A percentile compares a stretch with the other conserved stretches of the same genome.
Evolutionary conservation across 2,113 vertebrate species (phyloP).

Genomic region (Nothocercus julius): DNA sequence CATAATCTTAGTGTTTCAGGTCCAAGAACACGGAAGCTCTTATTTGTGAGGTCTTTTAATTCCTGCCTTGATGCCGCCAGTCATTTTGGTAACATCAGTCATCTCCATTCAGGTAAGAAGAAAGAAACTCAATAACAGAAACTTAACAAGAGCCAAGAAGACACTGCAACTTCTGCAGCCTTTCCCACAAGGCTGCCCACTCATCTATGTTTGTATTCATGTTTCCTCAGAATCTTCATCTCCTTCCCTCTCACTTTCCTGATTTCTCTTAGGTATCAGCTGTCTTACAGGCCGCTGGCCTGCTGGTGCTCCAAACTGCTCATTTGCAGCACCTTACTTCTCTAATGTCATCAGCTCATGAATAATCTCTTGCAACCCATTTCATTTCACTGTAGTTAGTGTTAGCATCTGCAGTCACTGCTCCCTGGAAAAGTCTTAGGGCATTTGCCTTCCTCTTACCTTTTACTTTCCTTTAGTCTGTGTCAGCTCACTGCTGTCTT

Average conservation of each 20-base stretch:
- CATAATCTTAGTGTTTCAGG: neutral
- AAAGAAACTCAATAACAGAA: neutral
- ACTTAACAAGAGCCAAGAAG: neutral
- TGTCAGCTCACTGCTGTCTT: neutral
- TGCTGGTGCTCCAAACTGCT: neutral
- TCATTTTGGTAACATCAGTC: neutral
- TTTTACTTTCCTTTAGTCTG: neutral
- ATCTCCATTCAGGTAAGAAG: neutral
- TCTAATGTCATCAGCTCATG: neutral
- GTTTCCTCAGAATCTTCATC: neutral
- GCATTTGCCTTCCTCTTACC: neutral
- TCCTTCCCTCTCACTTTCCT: neutral
- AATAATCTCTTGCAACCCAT: neutral
- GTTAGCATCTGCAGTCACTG: neutral
- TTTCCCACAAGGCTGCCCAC: neutral
- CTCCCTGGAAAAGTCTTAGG: neutral
- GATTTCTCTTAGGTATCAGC: neutral
- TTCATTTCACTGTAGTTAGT: conserved; percentile 1
- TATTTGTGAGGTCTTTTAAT: neutral
- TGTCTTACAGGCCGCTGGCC: neutral
- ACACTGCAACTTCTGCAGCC: neutral
- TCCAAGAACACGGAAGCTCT: neutral
- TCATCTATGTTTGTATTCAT: neutral
- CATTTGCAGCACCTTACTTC: neutral
- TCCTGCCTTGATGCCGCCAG: neutral